phyloP scores from a whole-genome alignment of 2,888 invertebrate genomes.

The Didymodactylos carnosus region DNA sequence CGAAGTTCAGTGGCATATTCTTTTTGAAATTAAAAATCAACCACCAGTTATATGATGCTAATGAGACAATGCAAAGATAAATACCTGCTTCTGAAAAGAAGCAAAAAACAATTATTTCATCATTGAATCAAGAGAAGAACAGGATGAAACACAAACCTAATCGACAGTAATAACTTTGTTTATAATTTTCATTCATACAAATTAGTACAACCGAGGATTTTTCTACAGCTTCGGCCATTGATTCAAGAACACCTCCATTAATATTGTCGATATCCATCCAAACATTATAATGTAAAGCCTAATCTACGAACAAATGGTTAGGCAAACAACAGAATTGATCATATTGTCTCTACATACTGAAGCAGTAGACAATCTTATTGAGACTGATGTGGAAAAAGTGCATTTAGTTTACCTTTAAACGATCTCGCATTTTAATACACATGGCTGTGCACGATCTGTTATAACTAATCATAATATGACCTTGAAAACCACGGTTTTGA shows the following conservation, averaged over 20 bases:
- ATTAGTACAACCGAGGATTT: background rate
- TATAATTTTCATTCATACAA: constrained; percentile 1
- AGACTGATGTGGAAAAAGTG: too few species aligned
- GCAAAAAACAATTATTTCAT: background rate
- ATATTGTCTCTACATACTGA: too few species aligned
- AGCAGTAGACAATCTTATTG: too few species aligned
- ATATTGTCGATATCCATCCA: background rate
- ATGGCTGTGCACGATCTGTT: background rate
- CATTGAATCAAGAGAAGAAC: too few species aligned
- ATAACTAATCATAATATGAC: background rate
- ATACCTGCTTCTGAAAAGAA: background rate
- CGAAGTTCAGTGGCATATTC: background rate
- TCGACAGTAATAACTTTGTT: constrained; percentile 2
- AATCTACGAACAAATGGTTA: background rate
- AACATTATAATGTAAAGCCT: background rate
- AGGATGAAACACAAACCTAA: background rate
- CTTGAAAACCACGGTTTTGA: background rate
- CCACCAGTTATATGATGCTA: too few species aligned
- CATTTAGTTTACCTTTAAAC: background rate
- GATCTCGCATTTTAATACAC: background rate
- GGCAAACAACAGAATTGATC: background rate
- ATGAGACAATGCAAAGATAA: too few species aligned
- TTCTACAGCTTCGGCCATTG: background rate
- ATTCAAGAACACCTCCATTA: background rate
- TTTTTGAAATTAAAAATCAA: background rate